phyloP scores from a whole-genome alignment of 2,888 invertebrate species.

The Ptychoptera albimana region DNA sequence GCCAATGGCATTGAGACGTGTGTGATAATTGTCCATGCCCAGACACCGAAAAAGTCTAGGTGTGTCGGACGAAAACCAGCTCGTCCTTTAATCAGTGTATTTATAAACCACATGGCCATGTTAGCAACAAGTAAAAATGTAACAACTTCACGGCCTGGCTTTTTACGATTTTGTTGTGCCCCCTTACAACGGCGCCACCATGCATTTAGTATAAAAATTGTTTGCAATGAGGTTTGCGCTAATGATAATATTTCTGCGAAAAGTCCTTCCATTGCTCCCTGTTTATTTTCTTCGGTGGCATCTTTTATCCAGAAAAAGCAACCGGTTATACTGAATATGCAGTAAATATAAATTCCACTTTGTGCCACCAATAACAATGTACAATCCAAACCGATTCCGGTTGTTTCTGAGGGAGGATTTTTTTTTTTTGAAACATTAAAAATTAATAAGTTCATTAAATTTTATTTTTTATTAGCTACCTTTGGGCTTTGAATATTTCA shows the following conservation, averaged over 20 bases:
- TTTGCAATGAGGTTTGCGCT: constrained; percentile 54
- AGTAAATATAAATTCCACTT: constrained; percentile 66
- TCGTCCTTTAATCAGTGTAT: constrained; percentile 58
- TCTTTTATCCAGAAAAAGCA: constrained; percentile 45
- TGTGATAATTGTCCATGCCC: constrained; percentile 74
- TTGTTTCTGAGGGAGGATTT: constrained; percentile 16
- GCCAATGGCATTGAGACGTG: constrained; percentile 68
- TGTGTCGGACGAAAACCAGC: constrained; percentile 64
- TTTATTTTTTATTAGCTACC: not conserved
- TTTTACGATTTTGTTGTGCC: constrained; percentile 38
- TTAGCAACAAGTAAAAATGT: constrained; percentile 63
- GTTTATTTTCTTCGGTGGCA: constrained; percentile 6
- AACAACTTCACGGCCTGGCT: constrained; percentile 62
- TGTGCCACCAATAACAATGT: constrained; percentile 65
- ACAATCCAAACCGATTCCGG: constrained; percentile 45
- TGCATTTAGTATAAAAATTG: constrained; percentile 39
- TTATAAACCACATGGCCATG: constrained; percentile 65
- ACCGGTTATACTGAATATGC: constrained; percentile 64
- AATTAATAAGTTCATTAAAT: not conserved
- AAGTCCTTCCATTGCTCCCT: constrained; percentile 28
- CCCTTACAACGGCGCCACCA: constrained; percentile 6
- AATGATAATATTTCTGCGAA: constrained; percentile 51
- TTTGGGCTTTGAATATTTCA: constrained; percentile 38
- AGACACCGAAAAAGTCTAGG: constrained; percentile 56
- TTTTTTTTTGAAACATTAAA: not conserved